A percentile compares a stretch with the other conserved stretches of the same genome.
Conservation (phyloP, 2,113 vertebrate genomes). For the Hassar affinis region DNA sequence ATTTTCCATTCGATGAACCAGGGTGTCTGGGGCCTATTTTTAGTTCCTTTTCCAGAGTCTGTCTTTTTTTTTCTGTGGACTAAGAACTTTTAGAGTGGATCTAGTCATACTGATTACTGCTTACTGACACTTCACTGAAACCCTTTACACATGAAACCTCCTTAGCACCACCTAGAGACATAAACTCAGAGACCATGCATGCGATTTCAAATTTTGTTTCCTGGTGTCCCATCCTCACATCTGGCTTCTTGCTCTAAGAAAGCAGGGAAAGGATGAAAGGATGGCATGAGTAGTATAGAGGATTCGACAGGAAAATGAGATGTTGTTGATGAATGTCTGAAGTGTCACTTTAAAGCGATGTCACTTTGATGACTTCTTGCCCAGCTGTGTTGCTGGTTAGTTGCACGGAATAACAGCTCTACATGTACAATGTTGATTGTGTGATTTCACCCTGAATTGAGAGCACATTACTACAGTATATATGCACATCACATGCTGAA, state of each 20-base stretch:
- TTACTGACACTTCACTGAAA: not conserved
- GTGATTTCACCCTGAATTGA: not conserved
- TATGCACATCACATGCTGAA: not conserved
- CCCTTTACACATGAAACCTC: not conserved
- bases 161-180: not conserved
- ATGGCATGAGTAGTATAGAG: not conserved
- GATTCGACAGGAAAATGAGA: not conserved
- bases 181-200: not conserved
- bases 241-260: not conserved
- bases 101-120: not conserved
- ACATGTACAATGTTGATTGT: conserved; percentile 8
- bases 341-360: conserved; percentile 14
- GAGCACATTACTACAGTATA: not conserved
- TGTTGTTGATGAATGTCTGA: not conserved
- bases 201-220: not conserved
- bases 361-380: not conserved
- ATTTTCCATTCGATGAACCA: not conserved
- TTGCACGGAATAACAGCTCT: not conserved
- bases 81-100: not conserved
- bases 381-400: conserved; percentile 4
- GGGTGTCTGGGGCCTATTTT: not conserved
- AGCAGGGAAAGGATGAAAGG: not conserved
- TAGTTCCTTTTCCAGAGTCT: not conserved
- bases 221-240: not conserved
- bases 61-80: not conserved